Evolutionary conservation across 2,797 vertebrate species (phyloP), one percentile per base, ranked within the genome.

Genomic region (Pipistrellus nathusii): DNA sequence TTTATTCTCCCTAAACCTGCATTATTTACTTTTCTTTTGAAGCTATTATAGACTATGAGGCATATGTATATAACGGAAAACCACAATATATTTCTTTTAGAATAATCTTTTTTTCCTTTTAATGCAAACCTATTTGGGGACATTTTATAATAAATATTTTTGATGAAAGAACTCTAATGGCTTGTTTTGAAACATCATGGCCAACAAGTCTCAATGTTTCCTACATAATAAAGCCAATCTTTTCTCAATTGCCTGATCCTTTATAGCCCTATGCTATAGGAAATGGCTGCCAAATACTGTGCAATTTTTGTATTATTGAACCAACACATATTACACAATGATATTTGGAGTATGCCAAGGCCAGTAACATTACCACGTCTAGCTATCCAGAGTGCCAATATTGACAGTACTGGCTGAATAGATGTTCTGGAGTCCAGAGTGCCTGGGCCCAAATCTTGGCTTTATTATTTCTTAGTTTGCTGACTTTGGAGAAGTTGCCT

Each of bases 131-230:
- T 86, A 82, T 91, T 91, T 89, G 84, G 4, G 3, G 38, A 68
- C 8, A 84, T 72, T 89, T 93, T 68, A 48, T 82, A 73, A 89
- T 86, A 76, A 93, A 86, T 53, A 38, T 44, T 81, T 88, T 88
- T 90, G n/a, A 77, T 21, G 57, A 92, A 85, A 69, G 20, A 66
- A 1, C 23, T 62, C 23, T 89, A 71, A 89, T 82, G 71, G 5
- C 18, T 95, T 95, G 15, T 93, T 97, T 82, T 69, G 38, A 84
- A 84, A 91, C 76, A 73, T 93, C 38, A 76, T 57, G 14, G 3
- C 3, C 38, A 53, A 89, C 5, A 44, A 59, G 17, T 84, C 32
- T 95, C 32, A 84, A 51, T 78, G 18, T 18, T 90, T 88, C 13
- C 46, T 68, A 53, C 20, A 69, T 94, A 89, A 77, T 48, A 94